phyloP scores from a whole-genome alignment of 2,888 invertebrate genomes.

The Drosophila peninsularis region DNA sequence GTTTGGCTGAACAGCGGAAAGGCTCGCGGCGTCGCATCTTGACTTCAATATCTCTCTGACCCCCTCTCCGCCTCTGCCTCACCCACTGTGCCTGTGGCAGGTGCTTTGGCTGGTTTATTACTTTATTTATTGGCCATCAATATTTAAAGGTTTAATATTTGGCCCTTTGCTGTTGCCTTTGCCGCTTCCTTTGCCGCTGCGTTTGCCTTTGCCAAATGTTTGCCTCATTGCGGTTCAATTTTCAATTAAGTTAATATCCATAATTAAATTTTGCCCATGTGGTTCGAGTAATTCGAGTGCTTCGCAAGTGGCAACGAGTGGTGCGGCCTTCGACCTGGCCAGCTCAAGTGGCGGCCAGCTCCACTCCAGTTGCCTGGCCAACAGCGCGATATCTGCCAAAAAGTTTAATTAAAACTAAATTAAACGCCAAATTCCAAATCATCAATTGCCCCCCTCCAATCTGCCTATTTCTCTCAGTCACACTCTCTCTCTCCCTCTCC shows the following conservation, averaged over 20 bases:
- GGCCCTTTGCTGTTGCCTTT: not conserved
- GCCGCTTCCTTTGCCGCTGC: slow-evolving; percentile 5
- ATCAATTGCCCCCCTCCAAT: not conserved
- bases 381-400: slow-evolving; percentile 13
- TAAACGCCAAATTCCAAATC: slow-evolving; percentile 17
- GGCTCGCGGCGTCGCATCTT: slow-evolving; percentile 41
- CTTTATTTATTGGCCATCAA: slow-evolving; percentile 70
- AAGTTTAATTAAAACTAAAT: slow-evolving; percentile 54
- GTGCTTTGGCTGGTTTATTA: slow-evolving; percentile 35
- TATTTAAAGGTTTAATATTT: slow-evolving; percentile 71
- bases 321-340: slow-evolving; percentile 1
- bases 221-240: slow-evolving; percentile 42
- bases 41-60: slow-evolving; percentile 20
- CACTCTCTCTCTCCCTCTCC: not conserved
- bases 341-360: slow-evolving; percentile 21
- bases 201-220: slow-evolving; percentile 29
- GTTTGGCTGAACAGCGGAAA: slow-evolving; percentile 1
- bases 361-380: slow-evolving; percentile 26
- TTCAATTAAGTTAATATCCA: slow-evolving; percentile 70
- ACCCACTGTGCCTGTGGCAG: slow-evolving; percentile 5
- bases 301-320: not conserved
- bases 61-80: not conserved
- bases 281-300: slow-evolving; percentile 16
- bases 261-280: slow-evolving; percentile 58
- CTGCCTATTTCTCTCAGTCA: not conserved